Conservation (phyloP, 2,113 vertebrate genomes). For the Girardinichthys multiradiatus region DNA sequence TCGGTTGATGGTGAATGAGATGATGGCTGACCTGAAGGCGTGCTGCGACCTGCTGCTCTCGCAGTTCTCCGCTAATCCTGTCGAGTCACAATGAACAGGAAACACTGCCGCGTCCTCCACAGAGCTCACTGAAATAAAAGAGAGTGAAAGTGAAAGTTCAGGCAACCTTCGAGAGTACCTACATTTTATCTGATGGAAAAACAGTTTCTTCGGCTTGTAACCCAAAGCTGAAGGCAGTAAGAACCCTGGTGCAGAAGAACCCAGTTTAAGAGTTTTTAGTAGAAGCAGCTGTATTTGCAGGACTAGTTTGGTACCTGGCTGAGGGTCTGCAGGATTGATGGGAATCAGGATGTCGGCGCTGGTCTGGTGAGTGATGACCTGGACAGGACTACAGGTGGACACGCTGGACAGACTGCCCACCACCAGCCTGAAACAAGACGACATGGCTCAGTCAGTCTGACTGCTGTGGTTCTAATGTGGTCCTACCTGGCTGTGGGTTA, state of each 20-base stretch:
- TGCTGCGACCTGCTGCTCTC: conserved; percentile 76
- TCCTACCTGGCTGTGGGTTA: too few species aligned
- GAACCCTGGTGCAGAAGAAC: too few species aligned
- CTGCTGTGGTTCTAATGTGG: too few species aligned
- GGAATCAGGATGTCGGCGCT: conserved; percentile 89
- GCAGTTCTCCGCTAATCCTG: conserved; percentile 60
- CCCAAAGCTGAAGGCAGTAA: too few species aligned
- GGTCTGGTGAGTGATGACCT: conserved; percentile 83
- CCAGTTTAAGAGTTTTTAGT: too few species aligned
- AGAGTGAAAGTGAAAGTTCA: conserved; percentile 53
- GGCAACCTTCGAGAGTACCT: conserved; percentile 27
- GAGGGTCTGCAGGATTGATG: conserved; percentile 80
- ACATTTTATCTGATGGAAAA: background rate
- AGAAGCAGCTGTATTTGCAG: background rate
- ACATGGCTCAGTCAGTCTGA: background rate
- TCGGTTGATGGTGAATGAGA: too few species aligned
- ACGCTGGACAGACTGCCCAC: conserved; percentile 83
- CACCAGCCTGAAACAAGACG: conserved; percentile 74
- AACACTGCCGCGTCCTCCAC: conserved; percentile 82
- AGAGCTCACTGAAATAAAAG: conserved; percentile 69
- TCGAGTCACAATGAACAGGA: conserved; percentile 74
- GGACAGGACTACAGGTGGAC: conserved; percentile 88
- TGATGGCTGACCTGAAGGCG: conserved; percentile 80
- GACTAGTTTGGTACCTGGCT: conserved; percentile 80
- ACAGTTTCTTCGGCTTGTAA: too few species aligned